A percentile compares a stretch with the other conserved stretches of the same genome.
phyloP scores from a whole-genome alignment of 2,113 vertebrate genomes.

The Pseudolaguvia tuberculata region DNA sequence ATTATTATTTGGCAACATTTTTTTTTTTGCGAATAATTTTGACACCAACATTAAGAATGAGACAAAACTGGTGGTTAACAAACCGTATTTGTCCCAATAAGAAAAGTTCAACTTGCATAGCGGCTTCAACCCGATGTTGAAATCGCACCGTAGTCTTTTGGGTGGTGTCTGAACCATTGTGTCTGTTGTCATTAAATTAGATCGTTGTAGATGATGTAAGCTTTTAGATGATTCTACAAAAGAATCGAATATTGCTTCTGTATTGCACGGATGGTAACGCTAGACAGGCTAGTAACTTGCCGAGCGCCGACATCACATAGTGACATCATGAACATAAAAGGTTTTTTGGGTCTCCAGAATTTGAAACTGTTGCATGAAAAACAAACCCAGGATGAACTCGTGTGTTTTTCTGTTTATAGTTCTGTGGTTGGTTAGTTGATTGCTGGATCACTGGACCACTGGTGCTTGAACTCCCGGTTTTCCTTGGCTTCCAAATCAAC shows the following conservation, averaged over 20 bases:
- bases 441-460: too few relatives aligned
- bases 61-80: neutral
- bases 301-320: neutral
- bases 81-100: too few relatives aligned
- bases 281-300: neutral
- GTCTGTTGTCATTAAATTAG: neutral
- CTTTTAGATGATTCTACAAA: neutral
- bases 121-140: neutral
- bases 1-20: too few relatives aligned
- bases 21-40: neutral
- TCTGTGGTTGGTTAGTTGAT: too few relatives aligned
- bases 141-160: neutral
- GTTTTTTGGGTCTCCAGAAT: too few relatives aligned
- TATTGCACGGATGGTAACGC: slow-evolving; percentile 11
- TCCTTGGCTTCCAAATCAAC: too few relatives aligned
- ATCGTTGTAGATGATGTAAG: neutral
- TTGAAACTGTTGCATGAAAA: too few relatives aligned
- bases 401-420: too few relatives aligned
- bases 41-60: neutral
- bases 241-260: neutral
- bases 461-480: too few relatives aligned
- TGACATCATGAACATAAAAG: neutral
- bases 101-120: too few relatives aligned
- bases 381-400: too few relatives aligned
- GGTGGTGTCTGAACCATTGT: neutral